A percentile compares a stretch with the other conserved stretches of the same genome.
phyloP scores from a whole-genome alignment of 2,888 invertebrate species.

The Sepioteuthis lessoniana region DNA sequence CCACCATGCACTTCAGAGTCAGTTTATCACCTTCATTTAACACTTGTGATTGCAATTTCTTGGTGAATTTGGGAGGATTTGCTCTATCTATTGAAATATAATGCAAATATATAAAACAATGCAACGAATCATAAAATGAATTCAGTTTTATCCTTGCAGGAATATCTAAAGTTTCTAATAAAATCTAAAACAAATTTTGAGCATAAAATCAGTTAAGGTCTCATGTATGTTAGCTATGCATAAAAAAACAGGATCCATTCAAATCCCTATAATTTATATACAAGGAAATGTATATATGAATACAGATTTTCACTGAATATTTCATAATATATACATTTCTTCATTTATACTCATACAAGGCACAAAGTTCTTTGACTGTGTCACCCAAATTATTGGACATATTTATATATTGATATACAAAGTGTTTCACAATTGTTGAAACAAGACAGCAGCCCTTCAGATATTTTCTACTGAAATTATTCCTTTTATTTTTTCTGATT shows the following conservation, averaged over 20 bases:
- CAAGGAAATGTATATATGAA: background rate
- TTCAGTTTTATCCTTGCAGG: too few species aligned
- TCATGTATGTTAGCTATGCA: background rate
- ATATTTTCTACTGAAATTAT: too few species aligned
- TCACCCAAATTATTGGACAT: too few species aligned
- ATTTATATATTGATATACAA: too few species aligned
- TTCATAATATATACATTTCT: background rate
- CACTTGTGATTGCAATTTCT: constrained; percentile 57
- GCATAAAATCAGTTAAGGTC: background rate
- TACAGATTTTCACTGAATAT: background rate
- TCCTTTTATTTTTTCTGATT: too few species aligned
- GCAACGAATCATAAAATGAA: background rate
- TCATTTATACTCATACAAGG: background rate
- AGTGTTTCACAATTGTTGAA: too few species aligned
- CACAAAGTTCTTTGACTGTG: too few species aligned
- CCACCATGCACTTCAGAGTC: constrained; percentile 94
- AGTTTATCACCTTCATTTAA: constrained; percentile 93
- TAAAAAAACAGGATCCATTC: background rate
- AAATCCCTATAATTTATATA: background rate
- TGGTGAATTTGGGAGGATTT: constrained; percentile 61
- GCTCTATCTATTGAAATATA: constrained; percentile 16
- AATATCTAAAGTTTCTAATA: background rate
- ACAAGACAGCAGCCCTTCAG: too few species aligned
- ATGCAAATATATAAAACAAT: background rate
- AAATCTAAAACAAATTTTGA: background rate